Evolutionary conservation across 2,888 invertebrate species (phyloP).

Genomic region (Elmis aenea): DNA sequence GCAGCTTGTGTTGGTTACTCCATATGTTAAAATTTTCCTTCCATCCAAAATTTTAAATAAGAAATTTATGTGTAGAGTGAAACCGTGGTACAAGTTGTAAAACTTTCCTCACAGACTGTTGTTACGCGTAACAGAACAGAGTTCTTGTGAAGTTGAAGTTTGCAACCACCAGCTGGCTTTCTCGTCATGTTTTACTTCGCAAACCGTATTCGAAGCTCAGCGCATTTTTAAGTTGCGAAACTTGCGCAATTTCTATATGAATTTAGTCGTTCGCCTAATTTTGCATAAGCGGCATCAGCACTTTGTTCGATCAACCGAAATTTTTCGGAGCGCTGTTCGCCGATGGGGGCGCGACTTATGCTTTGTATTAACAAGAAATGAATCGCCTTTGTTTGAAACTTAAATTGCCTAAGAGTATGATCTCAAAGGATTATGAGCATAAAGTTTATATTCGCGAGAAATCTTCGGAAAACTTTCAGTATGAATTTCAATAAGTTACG

Average conservation of each 20-base stretch:
- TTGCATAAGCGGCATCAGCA: constrained; percentile 20
- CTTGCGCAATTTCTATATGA: constrained; percentile 38
- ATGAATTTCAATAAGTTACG: constrained; percentile 44
- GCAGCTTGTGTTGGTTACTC: too few relatives aligned
- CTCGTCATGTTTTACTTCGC: constrained; percentile 36
- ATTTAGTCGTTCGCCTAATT: constrained; percentile 25
- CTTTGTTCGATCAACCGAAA: constrained; percentile 2
- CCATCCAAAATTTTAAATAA: constrained; percentile 41
- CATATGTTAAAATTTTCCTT: too few relatives aligned
- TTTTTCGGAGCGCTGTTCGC: constrained; percentile 12
- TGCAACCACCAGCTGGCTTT: constrained; percentile 38
- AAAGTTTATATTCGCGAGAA: constrained; percentile 35
- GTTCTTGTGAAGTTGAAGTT: constrained; percentile 30
- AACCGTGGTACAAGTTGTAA: constrained; percentile 42
- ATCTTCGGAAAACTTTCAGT: constrained; percentile 34
- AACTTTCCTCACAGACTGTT: constrained; percentile 37
- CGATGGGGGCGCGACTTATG: constrained; percentile 21
- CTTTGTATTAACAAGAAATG: constrained; percentile 38
- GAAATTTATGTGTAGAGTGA: constrained; percentile 41
- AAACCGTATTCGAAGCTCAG: constrained; percentile 34
- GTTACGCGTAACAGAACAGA: constrained; percentile 23
- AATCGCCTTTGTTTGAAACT: constrained; percentile 40
- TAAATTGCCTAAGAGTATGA: constrained; percentile 35
- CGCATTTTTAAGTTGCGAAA: constrained; percentile 40
- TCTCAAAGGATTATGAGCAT: constrained; percentile 35